Percentiles rank a stretch among this genome's conserved stretches.
phyloP scores from a whole-genome alignment of 1,140 invertebrate genomes.

The Bombus pascuorum region DNA sequence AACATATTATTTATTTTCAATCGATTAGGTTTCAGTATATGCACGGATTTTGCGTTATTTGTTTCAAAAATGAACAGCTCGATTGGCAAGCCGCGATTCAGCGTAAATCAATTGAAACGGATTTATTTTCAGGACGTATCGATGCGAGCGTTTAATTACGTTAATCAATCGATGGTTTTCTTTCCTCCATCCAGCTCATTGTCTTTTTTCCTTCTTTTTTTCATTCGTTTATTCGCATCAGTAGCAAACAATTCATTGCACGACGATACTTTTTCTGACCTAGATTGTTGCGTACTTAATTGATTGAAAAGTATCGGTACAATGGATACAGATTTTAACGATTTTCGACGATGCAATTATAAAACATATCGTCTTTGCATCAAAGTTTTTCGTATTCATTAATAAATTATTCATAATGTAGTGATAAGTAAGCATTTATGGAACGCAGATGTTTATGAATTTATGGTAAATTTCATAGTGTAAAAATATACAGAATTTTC shows the following conservation, averaged over 20 bases:
- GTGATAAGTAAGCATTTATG: too few relatives aligned
- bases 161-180: conserved; percentile 37
- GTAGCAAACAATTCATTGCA: conserved; percentile 2
- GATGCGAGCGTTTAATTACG: conserved; percentile 34
- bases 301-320: not conserved
- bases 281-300: conserved; percentile 6
- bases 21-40: not conserved
- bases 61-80: not conserved
- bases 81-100: not conserved
- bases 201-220: not conserved
- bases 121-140: conserved; percentile 21
- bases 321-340: not conserved
- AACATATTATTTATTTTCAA: not conserved
- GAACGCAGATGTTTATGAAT: too few relatives aligned
- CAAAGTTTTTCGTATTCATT: too few relatives aligned
- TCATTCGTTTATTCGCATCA: not conserved
- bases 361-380: too few relatives aligned
- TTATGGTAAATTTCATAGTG: too few relatives aligned
- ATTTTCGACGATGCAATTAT: not conserved
- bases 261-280: not conserved
- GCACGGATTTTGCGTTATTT: not conserved
- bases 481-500: too few relatives aligned
- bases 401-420: too few relatives aligned
- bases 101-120: not conserved
- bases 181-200: not conserved